Conservation (phyloP, 2,888 invertebrate species). For the Holacanthella duospinosa region DNA sequence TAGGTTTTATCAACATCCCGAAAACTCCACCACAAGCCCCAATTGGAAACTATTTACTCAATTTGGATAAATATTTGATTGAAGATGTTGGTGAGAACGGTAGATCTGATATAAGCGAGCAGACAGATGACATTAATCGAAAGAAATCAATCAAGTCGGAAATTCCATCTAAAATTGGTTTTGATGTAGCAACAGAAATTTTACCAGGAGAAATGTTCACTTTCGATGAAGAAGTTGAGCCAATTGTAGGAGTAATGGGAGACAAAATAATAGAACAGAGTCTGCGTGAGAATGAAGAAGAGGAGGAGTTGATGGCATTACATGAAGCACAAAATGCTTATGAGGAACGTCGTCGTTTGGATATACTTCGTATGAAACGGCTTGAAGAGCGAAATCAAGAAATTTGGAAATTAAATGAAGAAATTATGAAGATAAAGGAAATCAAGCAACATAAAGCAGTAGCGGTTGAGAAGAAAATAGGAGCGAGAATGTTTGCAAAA, state of each 20-base stretch:
- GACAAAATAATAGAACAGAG: constrained; percentile 83
- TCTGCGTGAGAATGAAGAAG: constrained; percentile 78
- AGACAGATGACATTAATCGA: constrained; percentile 78
- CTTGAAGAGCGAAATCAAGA: constrained; percentile 60
- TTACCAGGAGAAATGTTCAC: constrained; percentile 80
- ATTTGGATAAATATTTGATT: constrained; percentile 20
- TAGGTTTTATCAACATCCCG: too few species aligned
- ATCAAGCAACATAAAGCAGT: constrained; percentile 54
- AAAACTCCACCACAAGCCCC: constrained; percentile 7
- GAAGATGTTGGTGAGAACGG: constrained; percentile 36
- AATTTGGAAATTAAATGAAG: constrained; percentile 42
- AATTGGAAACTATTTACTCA: constrained; percentile 8
- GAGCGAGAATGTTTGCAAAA: constrained; percentile 69
- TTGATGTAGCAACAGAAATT: constrained; percentile 73
- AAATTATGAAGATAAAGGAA: constrained; percentile 50
- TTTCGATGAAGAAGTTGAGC: constrained; percentile 81
- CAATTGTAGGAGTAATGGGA: constrained; percentile 75
- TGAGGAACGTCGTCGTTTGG: constrained; percentile 62
- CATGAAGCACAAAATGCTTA: constrained; percentile 65
- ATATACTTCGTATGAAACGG: constrained; percentile 67
- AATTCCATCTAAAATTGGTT: constrained; percentile 67
- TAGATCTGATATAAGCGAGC: constrained; percentile 66
- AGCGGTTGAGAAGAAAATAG: constrained; percentile 62
- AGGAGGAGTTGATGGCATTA: constrained; percentile 74
- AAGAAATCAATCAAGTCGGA: constrained; percentile 61